These are phyloP conservation scores for Oryzias javanicus DNA, from an alignment of 2,113 vertebrate species.

Conservation along the genomic window DNA sequence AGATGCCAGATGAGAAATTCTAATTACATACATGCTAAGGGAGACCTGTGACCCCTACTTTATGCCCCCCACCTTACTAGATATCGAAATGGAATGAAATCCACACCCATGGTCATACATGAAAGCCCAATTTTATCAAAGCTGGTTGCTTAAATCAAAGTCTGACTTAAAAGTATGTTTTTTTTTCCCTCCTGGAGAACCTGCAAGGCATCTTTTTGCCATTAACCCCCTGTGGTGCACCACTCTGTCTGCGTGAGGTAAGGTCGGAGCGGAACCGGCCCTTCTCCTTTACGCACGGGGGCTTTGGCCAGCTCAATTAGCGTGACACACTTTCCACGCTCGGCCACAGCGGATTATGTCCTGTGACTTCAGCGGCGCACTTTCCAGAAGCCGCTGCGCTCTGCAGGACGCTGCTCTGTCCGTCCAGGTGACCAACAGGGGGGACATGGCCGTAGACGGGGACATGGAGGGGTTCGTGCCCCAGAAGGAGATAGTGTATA, in stretches of 20 bases:
- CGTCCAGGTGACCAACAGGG: background rate
- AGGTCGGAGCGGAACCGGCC: constrained; percentile 30
- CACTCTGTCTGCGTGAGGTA: background rate
- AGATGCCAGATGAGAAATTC: too few species aligned
- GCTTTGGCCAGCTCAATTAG: constrained; percentile 64
- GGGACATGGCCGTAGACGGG: constrained; percentile 36
- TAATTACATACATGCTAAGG: too few species aligned
- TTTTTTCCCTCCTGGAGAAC: background rate
- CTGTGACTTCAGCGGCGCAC: constrained; percentile 9
- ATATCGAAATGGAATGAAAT: constrained; percentile 9
- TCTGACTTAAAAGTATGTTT: background rate
- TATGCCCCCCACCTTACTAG: background rate
- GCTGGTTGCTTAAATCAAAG: constrained; percentile 25
- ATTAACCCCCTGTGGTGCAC: constrained; percentile 1
- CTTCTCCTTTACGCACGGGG: constrained; percentile 5
- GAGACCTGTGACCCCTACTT: too few species aligned
- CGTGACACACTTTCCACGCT: constrained; percentile 64
- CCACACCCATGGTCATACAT: background rate
- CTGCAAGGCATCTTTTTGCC: background rate
- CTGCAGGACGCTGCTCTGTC: background rate
- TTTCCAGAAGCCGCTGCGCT: constrained; percentile 13
- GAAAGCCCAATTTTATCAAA: constrained; percentile 24
- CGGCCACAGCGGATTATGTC: constrained; percentile 53
- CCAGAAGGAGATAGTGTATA: constrained; percentile 93
- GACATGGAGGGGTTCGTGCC: constrained; percentile 67